Evolutionary conservation across 2,113 vertebrate species (phyloP), one percentile per base, ranked within the genome.

Genomic region (Paramisgurnus dabryanus): DNA sequence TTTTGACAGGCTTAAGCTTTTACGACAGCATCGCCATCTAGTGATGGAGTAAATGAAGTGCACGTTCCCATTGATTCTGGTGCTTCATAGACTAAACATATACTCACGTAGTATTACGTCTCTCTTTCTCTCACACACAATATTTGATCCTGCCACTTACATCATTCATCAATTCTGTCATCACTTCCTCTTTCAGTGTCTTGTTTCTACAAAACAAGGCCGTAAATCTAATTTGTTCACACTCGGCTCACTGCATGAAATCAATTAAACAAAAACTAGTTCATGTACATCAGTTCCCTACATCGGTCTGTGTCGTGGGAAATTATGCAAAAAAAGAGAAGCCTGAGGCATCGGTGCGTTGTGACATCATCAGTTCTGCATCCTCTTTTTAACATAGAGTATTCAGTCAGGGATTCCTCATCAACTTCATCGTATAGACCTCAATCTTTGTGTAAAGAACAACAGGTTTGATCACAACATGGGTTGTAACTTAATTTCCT

Each of bases 11-110:
- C 7, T 74, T 12, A 45, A 60, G 40, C 12, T 74, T 73, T 43
- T 73, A 22, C 11, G 22, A 45, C 70, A 60, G 13, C 39, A 45
- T 60, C 71, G 41, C 55, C 71, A 74, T 74, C 71, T 74, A 27
- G 71, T 61, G 71, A 55, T 45, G 5, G 40, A 60, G 18, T 7
- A 45, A 18, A 45, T 15, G 11, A 74, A 74, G 55, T 61, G 71
- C 55, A 13, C 11, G 11, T 10, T 53, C 49, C 18, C 10, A 7
- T n/a, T 8, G 10, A 13, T 69, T 50, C 13, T 57, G 13, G 9
- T 22, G 15, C 66, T 17, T 12, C 15, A 55, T 40, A 58, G 15
- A 34, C 13, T 39, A 41, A 58, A 60, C 3, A 71, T 57, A 10
- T 40, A 49, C 47, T 70, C 68, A 39, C 9, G 15, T 8, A 70